phyloP scores from a whole-genome alignment of 2,888 invertebrate species.

The Itoplectis maculator region DNA sequence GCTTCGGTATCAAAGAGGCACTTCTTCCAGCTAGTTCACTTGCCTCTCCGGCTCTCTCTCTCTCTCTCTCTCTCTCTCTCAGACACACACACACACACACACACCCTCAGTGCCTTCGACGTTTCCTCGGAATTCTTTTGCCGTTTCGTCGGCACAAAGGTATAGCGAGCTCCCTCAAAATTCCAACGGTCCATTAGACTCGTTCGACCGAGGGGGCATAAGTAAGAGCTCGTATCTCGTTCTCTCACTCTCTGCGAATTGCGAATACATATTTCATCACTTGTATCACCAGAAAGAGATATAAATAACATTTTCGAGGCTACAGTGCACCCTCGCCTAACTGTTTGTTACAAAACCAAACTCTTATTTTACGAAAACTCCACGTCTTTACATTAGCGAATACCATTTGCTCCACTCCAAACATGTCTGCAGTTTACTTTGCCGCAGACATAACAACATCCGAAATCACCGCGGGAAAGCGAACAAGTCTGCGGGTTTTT shows the following conservation, averaged over 20 bases:
- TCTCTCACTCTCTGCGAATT: background rate
- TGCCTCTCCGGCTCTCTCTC: constrained; percentile 5
- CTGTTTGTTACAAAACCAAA: background rate
- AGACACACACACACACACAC: background rate
- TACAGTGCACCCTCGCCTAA: background rate
- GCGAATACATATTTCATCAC: background rate
- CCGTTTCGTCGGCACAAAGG: constrained; percentile 8
- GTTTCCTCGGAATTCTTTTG: constrained; percentile 28
- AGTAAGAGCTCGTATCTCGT: constrained; percentile 15
- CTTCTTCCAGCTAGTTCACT: constrained; percentile 35
- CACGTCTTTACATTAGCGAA: too few relatives aligned
- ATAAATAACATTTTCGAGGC: background rate
- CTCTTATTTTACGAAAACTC: too few relatives aligned
- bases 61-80: background rate
- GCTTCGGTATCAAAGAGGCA: constrained; percentile 43
- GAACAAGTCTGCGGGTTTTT: too few relatives aligned
- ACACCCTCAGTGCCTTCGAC: background rate
- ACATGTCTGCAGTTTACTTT: too few relatives aligned
- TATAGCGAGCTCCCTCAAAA: constrained; percentile 20
- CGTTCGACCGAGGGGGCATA: background rate
- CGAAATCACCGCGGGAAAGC: background rate
- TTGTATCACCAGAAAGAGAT: background rate
- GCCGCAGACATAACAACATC: too few relatives aligned
- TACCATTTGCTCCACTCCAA: too few relatives aligned
- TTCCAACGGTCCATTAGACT: constrained; percentile 40